A percentile compares a stretch with the other conserved stretches of the same genome.
phyloP scores from a whole-genome alignment of 2,113 vertebrate genomes.

The Plestiodon gilberti region DNA sequence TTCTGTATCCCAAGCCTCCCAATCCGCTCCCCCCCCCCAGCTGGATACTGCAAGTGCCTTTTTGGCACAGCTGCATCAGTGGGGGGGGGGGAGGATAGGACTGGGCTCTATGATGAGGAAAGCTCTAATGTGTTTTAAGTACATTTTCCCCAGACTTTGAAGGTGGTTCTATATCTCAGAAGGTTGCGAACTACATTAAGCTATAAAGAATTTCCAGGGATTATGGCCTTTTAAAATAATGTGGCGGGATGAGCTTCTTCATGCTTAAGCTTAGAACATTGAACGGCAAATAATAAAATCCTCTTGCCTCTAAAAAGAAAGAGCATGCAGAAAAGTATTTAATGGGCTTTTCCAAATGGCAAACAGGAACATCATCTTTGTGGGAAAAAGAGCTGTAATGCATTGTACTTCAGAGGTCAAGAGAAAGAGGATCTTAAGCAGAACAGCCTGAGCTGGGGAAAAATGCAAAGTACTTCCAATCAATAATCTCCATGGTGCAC shows the following conservation, averaged over 20 bases:
- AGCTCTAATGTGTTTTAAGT: not conserved
- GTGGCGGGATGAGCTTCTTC: not conserved
- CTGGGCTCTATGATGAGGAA: too few relatives aligned
- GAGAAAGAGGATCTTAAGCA: not conserved
- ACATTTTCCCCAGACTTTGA: not conserved
- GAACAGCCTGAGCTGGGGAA: not conserved
- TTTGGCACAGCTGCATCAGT: too few relatives aligned
- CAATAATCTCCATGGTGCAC: not conserved
- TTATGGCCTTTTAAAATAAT: not conserved
- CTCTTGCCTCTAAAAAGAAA: constrained; percentile 4
- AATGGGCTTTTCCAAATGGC: not conserved
- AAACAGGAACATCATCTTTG: not conserved
- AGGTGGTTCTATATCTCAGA: not conserved
- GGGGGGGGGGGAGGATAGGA: too few relatives aligned
- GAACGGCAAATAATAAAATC: not conserved
- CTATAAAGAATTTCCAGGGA: not conserved
- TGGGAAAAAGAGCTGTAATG: not conserved
- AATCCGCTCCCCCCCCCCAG: too few relatives aligned
- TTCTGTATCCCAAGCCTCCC: too few relatives aligned
- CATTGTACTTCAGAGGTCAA: not conserved
- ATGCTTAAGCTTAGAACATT: not conserved
- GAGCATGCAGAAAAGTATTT: not conserved
- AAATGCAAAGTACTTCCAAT: not conserved
- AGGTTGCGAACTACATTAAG: not conserved
- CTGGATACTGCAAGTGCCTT: too few relatives aligned